Conservation (phyloP, 2,113 vertebrate species). For the Ictalurus furcatus region DNA sequence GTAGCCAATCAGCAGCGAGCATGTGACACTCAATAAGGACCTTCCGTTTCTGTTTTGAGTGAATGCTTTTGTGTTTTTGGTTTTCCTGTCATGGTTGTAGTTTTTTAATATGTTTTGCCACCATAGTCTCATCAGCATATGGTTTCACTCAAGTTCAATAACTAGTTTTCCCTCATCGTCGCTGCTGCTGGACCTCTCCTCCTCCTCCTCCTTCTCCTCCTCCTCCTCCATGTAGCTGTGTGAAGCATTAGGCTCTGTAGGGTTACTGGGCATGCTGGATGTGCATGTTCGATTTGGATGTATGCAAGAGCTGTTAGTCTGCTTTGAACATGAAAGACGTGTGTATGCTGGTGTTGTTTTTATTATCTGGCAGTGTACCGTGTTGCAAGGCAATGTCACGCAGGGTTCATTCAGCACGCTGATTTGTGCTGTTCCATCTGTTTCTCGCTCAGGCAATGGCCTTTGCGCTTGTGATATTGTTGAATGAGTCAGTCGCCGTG, state of each 20-base stretch:
- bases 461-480: not conserved
- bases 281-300: constrained; percentile 15
- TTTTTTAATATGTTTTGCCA: not conserved
- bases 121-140: not conserved
- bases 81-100: not conserved
- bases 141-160: constrained; percentile 66
- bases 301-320: not conserved
- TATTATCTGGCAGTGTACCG: not conserved
- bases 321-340: not conserved
- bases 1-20: not conserved
- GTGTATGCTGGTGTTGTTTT: not conserved
- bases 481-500: not conserved
- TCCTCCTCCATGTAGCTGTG: constrained; percentile 54
- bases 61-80: not conserved
- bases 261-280: not conserved
- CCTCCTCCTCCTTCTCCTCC: constrained; percentile 41
- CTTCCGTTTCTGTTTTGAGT: not conserved
- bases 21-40: not conserved
- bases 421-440: not conserved
- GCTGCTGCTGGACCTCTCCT: constrained; percentile 71
- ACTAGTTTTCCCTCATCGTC: constrained; percentile 77
- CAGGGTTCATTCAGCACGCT: not conserved
- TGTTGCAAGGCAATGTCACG: not conserved
- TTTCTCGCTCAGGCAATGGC: constrained; percentile 7
- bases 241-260: constrained; percentile 10